These are phyloP conservation scores for Passer domesticus DNA, from an alignment of 2,113 vertebrate species.

Conservation along the genomic window DNA sequence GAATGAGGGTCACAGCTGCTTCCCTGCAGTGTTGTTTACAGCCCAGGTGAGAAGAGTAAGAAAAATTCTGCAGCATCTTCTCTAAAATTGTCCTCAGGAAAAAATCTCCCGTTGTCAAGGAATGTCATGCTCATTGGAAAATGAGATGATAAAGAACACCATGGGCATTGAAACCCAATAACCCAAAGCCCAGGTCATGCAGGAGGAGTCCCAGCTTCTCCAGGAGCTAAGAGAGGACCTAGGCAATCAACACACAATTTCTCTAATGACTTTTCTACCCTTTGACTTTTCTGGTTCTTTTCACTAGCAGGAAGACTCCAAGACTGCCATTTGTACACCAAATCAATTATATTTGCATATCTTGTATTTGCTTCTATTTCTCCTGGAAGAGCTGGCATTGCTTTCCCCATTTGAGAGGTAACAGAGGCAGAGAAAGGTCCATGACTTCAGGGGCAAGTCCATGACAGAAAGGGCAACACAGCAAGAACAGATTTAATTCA, in stretches of 20 bases:
- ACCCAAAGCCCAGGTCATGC: background rate
- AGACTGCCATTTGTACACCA: background rate
- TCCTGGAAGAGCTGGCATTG: background rate
- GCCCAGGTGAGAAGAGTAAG: background rate
- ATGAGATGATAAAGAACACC: background rate
- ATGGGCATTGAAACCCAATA: background rate
- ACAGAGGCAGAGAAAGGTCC: background rate
- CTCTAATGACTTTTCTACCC: background rate
- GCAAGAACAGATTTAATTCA: background rate
- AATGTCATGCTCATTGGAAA: background rate
- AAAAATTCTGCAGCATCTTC: background rate
- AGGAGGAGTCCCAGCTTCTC: background rate
- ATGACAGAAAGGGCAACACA: background rate
- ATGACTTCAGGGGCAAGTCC: background rate
- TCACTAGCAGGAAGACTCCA: background rate
- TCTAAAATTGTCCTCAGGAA: background rate
- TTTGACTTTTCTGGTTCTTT: background rate
- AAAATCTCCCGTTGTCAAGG: background rate
- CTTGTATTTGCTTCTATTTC: background rate
- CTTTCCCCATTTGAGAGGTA: background rate
- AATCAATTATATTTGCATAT: background rate
- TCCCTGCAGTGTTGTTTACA: background rate
- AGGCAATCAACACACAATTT: background rate
- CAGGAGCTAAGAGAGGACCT: background rate
- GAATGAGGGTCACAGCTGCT: accelerated